Conservation (phyloP, 2,113 vertebrate genomes). For the Empidonax alnorum region DNA sequence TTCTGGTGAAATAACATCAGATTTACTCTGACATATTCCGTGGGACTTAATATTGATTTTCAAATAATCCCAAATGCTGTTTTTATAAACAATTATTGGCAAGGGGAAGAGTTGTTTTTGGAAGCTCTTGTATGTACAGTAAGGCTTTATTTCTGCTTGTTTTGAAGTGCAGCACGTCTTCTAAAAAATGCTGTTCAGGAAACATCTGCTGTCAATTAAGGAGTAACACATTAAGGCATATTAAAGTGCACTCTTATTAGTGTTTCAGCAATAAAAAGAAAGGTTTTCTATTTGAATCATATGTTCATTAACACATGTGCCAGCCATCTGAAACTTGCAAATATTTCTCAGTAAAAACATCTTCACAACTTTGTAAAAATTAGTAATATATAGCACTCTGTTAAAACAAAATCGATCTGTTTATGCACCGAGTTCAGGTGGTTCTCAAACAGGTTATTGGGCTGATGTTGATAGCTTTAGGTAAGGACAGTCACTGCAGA, state of each 20-base stretch:
- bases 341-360: slow-evolving; percentile 50
- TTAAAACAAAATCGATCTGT: background rate
- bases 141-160: slow-evolving; percentile 61
- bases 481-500: background rate
- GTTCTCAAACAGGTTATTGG: background rate
- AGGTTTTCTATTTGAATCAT: slow-evolving; percentile 67
- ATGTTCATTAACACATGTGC: slow-evolving; percentile 65
- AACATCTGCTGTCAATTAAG: slow-evolving; percentile 77
- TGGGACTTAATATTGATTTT: slow-evolving; percentile 61
- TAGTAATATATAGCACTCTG: background rate
- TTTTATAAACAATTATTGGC: slow-evolving; percentile 72
- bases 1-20: slow-evolving; percentile 39
- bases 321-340: slow-evolving; percentile 62
- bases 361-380: slow-evolving; percentile 49
- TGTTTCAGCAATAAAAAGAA: slow-evolving; percentile 71
- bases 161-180: slow-evolving; percentile 60
- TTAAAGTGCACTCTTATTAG: slow-evolving; percentile 73
- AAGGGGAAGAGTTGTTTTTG: slow-evolving; percentile 55
- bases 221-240: slow-evolving; percentile 74
- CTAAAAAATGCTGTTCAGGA: slow-evolving; percentile 60
- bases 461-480: background rate
- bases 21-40: slow-evolving; percentile 54
- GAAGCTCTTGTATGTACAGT: slow-evolving; percentile 55
- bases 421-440: background rate
- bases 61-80: slow-evolving; percentile 63